Conservation (phyloP, 2,888 invertebrate genomes). For the Cistogaster globosa region DNA sequence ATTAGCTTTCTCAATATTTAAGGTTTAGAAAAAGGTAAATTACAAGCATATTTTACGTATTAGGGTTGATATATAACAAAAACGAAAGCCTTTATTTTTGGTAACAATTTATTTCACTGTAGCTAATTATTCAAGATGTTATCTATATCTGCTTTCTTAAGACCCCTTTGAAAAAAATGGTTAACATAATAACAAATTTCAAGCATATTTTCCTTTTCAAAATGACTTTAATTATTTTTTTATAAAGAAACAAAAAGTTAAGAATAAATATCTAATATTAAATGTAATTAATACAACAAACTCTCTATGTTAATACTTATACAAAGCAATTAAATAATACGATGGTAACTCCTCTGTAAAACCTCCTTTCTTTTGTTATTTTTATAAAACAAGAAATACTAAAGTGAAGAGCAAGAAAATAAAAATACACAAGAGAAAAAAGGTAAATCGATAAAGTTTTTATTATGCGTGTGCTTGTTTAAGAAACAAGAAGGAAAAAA, state of each 20-base stretch:
- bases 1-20: no score
- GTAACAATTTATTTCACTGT: no score
- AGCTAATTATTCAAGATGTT: constrained; percentile 16
- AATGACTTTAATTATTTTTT: constrained; percentile 8
- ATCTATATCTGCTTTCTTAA: not conserved
- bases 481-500: constrained; percentile 32
- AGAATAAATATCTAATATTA: constrained; percentile 46
- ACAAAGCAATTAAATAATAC: constrained; percentile 62
- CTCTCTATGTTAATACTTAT: constrained; percentile 48
- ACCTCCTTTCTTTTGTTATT: constrained; percentile 30
- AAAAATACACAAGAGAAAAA: constrained; percentile 28
- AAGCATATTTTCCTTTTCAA: not conserved
- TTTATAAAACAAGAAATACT: not conserved
- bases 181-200: not conserved
- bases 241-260: not conserved
- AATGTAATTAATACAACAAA: constrained; percentile 62
- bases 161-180: no score
- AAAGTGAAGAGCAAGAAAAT: not conserved
- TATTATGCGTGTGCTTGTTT: constrained; percentile 3
- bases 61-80: no score
- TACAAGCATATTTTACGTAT: no score
- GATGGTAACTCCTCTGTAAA: constrained; percentile 51
- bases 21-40: no score
- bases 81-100: no score
- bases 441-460: constrained; percentile 70